Evolutionary conservation across 2,888 invertebrate species (phyloP).

Genomic region (Volucella inanis): DNA sequence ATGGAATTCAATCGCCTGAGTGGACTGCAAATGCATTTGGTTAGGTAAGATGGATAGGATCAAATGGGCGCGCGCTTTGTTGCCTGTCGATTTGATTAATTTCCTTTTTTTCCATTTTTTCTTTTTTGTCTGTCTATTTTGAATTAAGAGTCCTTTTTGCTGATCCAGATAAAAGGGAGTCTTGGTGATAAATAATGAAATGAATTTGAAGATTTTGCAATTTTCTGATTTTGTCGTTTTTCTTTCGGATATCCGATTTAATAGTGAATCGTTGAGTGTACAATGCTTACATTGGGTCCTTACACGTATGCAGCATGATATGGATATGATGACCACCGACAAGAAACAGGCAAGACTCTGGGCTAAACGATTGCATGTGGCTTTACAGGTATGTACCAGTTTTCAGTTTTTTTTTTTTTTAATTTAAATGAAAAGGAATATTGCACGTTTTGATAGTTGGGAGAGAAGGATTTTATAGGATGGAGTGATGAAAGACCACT

Average conservation of each 20-base stretch:
- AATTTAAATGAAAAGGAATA: neutral
- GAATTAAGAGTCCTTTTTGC: slow-evolving; percentile 28
- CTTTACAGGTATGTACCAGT: slow-evolving; percentile 84
- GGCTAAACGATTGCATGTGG: slow-evolving; percentile 93
- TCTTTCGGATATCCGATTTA: slow-evolving; percentile 44
- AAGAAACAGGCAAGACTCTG: slow-evolving; percentile 92
- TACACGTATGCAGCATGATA: slow-evolving; percentile 89
- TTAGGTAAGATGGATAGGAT: slow-evolving; percentile 86
- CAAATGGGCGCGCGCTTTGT: slow-evolving; percentile 28
- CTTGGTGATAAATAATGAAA: slow-evolving; percentile 37
- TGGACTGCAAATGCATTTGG: slow-evolving; percentile 93
- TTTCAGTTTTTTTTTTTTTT: neutral
- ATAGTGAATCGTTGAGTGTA: slow-evolving; percentile 95
- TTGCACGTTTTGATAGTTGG: neutral
- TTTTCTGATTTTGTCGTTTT: slow-evolving; percentile 40
- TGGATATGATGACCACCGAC: slow-evolving; percentile 93
- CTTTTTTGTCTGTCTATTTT: slow-evolving; percentile 14
- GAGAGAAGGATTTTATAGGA: too few relatives aligned
- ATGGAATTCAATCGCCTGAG: slow-evolving; percentile 98
- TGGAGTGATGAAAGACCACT: too few relatives aligned
- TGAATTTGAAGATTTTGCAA: slow-evolving; percentile 24
- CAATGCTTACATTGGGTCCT: slow-evolving; percentile 95
- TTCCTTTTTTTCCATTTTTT: slow-evolving; percentile 39
- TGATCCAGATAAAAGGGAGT: slow-evolving; percentile 13
- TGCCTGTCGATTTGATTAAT: slow-evolving; percentile 64